A percentile compares a stretch with the other conserved stretches of the same genome.
These are phyloP conservation scores for Agelas oroides DNA, from an alignment of 37 sponge, comb jelly and placozoan species.

Conservation along the genomic window DNA sequence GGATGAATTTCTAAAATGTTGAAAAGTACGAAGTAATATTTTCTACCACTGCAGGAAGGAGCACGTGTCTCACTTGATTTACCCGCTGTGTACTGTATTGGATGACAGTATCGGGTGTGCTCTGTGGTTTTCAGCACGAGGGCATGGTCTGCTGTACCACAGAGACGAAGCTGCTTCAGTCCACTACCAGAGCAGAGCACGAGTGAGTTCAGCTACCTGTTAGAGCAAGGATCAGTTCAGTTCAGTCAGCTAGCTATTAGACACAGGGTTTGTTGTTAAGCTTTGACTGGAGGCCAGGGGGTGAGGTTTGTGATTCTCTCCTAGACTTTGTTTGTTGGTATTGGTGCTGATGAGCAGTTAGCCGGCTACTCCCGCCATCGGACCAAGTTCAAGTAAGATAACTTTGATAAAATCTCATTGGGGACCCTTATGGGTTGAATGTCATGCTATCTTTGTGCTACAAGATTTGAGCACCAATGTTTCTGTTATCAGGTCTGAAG, in stretches of 20 bases:
- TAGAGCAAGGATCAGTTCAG: too few species aligned
- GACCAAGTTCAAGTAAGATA: conserved; percentile 60
- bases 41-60: conserved; percentile 15
- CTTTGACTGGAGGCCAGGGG: too few species aligned
- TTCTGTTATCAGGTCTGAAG: conserved; percentile 37
- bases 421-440: too few species aligned
- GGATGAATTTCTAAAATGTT: not conserved
- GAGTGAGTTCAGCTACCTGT: conserved; percentile 53
- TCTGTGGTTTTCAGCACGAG: conserved; percentile 97
- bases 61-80: conserved; percentile 76
- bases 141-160: conserved; percentile 65
- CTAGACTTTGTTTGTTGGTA: conserved; percentile 77
- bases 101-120: conserved; percentile 99
- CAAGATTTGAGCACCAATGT: not conserved
- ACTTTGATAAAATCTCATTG: too few species aligned
- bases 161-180: not conserved
- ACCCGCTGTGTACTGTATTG: conserved; percentile 90
- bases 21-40: too few species aligned
- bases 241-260: too few species aligned
- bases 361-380: conserved; percentile 94
- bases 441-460: not conserved
- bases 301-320: too few species aligned
- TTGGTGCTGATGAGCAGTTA: conserved; percentile 96
- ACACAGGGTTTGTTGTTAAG: too few species aligned
- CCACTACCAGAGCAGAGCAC: conserved; percentile 32